Evolutionary conservation across 2,113 vertebrate genomes (phyloP), one percentile per base, ranked within the genome.

Genomic region (Cyprinus carpio): DNA sequence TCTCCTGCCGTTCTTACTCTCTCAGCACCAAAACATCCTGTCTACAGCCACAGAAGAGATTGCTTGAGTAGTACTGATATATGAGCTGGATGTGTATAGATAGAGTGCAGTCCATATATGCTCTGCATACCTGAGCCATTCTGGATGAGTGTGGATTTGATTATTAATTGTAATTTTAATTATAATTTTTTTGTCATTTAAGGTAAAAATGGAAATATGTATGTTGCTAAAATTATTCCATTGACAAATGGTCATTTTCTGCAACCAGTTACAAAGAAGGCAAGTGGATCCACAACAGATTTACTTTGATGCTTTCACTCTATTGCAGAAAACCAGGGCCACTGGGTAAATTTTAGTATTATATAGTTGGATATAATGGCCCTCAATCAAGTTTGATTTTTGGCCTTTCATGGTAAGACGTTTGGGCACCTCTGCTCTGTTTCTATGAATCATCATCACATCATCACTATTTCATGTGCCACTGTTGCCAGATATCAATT

Each of bases 1-100:
- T 91, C 93, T 92, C 90, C 88, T 49, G 25, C 84, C 54, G 79
- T 62, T 40, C 34, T 90, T 86, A 90, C 88, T 87, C 85, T 94
- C 87, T 91, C 89, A 92, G 60, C 74, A 72, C 65, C 31, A 78
- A 58, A 56, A n/a, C 67, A 40, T 40, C 34, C 64, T 71, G 67
- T 71, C 67, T 71, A 37, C 67, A 71, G 67, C 67, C 4, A 20
- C 67, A 71, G 34, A 37, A n/a, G 67, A 71, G 4, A 20, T 13
- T 64, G 25, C 62, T 27, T 0, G 60, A 25, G 25, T 64, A 64
- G 25, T 1, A 4, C 65, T 20, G 65, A 10, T 64, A 6, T 64
- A 64, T 69, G 65, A 69, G 65, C 7, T 34, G 65, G 2, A 10
- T 20, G 56, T 9, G 3, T 34, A 31, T 20, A 8, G 8, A 69